phyloP scores from a whole-genome alignment of 2,113 vertebrate species.

The Tachycineta bicolor region DNA sequence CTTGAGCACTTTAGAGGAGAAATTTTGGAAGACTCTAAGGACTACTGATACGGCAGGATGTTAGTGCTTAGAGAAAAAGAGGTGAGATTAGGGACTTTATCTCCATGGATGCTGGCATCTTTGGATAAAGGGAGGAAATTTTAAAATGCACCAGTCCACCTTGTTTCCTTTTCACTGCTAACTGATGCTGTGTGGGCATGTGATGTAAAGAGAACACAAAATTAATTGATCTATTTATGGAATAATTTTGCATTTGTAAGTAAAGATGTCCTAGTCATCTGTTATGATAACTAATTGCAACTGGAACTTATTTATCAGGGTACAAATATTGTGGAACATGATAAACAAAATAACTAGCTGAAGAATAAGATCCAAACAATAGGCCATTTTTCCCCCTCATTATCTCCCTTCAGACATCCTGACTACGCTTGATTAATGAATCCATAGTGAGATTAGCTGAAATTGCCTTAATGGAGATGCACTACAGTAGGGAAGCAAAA shows the following conservation, averaged over 20 bases:
- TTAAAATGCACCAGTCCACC: not conserved
- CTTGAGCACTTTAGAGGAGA: constrained; percentile 50
- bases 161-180: not conserved
- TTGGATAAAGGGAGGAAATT: not conserved
- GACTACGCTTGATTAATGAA: constrained; percentile 65
- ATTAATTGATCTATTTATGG: not conserved
- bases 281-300: not conserved
- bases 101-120: not conserved
- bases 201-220: not conserved
- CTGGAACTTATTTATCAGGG: not conserved
- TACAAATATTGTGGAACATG: not conserved
- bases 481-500: constrained; percentile 19
- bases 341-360: constrained; percentile 30
- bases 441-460: constrained; percentile 53
- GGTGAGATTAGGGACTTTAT: not conserved
- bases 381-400: not conserved
- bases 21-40: constrained; percentile 3
- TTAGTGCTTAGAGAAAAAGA: not conserved
- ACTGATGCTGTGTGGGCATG: not conserved
- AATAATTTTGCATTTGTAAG: not conserved
- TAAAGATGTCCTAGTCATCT: not conserved
- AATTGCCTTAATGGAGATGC: constrained; percentile 58
- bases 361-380: constrained; percentile 33
- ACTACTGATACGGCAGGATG: constrained; percentile 33
- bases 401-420: constrained; percentile 59